Evolutionary conservation across 1,140 invertebrate genomes (phyloP).

Genomic region (Octopus bimaculoides): DNA sequence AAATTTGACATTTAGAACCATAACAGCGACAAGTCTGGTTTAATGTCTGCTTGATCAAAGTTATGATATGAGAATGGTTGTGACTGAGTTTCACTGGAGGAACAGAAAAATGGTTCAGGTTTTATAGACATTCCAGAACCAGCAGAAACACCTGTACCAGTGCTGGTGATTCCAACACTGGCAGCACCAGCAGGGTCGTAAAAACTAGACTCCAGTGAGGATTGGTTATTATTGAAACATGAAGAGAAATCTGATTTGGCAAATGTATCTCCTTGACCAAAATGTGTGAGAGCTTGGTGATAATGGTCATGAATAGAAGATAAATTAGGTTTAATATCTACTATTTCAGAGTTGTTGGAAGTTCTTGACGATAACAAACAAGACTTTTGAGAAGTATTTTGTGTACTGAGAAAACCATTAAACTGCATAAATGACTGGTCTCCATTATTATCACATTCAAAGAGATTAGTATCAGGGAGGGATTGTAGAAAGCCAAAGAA

Average conservation of each 20-base stretch:
- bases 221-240: background rate
- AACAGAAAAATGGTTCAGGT: background rate
- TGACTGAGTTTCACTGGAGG: background rate
- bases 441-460: constrained; percentile 4
- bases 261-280: background rate
- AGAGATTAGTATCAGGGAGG: background rate
- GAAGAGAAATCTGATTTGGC: background rate
- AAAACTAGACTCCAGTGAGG: background rate
- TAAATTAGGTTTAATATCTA: background rate
- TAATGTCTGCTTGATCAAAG: background rate
- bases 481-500: background rate
- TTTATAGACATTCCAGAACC: background rate
- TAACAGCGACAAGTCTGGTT: background rate
- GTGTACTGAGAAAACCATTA: background rate
- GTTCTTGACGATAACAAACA: background rate
- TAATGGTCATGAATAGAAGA: background rate
- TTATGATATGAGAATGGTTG: background rate
- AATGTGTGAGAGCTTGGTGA: constrained; percentile 2
- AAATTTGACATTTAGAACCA: background rate
- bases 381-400: background rate
- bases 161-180: background rate
- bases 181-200: background rate
- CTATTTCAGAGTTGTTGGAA: background rate
- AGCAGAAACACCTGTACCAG: background rate
- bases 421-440: background rate